Evolutionary conservation across 1,140 invertebrate genomes (phyloP).

Genomic region (Proales similis): DNA sequence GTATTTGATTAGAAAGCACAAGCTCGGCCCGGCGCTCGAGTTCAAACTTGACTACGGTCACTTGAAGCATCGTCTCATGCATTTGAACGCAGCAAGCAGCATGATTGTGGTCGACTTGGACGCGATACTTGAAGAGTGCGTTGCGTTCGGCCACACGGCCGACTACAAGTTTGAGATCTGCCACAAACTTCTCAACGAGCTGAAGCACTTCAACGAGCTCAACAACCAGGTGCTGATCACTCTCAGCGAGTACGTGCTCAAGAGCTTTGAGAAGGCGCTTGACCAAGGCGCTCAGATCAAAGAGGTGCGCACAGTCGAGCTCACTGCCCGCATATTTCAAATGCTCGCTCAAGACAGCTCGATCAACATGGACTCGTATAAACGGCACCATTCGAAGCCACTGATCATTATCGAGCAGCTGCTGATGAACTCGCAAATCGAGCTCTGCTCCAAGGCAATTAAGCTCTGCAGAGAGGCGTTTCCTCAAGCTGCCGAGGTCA

Average conservation of each 20-base stretch:
- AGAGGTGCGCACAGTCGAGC: conserved; percentile 1
- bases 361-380: conserved; percentile 40
- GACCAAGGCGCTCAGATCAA: not conserved
- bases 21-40: not conserved
- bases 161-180: conserved; percentile 7
- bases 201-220: conserved; percentile 23
- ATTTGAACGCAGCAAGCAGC: conserved; percentile 17
- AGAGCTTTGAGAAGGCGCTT: not conserved
- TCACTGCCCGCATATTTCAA: conserved; percentile 31
- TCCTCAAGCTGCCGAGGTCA: conserved; percentile 39
- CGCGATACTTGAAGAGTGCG: conserved; percentile 19
- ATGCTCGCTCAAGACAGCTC: conserved; percentile 9
- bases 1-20: conserved; percentile 13
- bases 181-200: conserved; percentile 1
- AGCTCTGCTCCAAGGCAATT: conserved; percentile 21
- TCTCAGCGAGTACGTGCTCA: conserved; percentile 24
- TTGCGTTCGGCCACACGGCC: not conserved
- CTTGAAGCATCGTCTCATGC: conserved; percentile 15
- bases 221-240: conserved; percentile 28
- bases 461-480: conserved; percentile 18
- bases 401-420: conserved; percentile 50
- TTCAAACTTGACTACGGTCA: conserved; percentile 35
- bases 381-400: conserved; percentile 45
- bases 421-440: conserved; percentile 51
- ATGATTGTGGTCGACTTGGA: conserved; percentile 28